phyloP scores from a whole-genome alignment of 2,888 invertebrate genomes.

The Halictus ligatus region DNA sequence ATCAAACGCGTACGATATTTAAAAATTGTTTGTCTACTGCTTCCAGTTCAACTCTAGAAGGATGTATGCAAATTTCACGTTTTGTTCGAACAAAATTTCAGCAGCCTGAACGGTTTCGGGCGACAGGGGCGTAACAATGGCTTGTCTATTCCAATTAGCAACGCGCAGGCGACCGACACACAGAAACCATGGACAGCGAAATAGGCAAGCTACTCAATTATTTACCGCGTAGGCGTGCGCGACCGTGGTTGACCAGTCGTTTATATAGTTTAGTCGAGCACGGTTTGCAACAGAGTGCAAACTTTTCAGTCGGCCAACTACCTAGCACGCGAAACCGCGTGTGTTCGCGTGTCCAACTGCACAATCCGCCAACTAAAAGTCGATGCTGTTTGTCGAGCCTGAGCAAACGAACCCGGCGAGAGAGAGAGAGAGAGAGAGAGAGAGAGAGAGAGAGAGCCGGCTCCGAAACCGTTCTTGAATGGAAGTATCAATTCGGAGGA shows the following conservation, averaged over 20 bases:
- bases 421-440: background rate
- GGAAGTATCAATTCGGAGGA: background rate
- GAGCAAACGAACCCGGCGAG: constrained; percentile 13
- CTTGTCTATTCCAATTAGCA: constrained; percentile 11
- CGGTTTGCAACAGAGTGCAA: constrained; percentile 44
- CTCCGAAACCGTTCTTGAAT: background rate
- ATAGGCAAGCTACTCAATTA: constrained; percentile 4
- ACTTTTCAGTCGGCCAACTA: constrained; percentile 48
- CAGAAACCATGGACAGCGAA: constrained; percentile 7
- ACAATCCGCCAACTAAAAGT: constrained; percentile 6
- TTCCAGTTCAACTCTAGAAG: background rate
- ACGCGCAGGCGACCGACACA: background rate
- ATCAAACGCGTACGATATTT: background rate
- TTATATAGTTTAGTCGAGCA: constrained; percentile 37
- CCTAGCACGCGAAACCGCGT: constrained; percentile 15
- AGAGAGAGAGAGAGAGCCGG: background rate
- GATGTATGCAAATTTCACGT: too few relatives aligned
- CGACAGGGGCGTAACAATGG: background rate
- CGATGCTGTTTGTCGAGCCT: constrained; percentile 13
- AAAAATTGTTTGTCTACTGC: background rate
- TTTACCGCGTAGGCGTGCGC: constrained; percentile 6
- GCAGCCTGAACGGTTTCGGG: background rate
- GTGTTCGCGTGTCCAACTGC: background rate
- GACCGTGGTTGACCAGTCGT: constrained; percentile 45
- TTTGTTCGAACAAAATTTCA: background rate